phyloP scores from a whole-genome alignment of 2,888 invertebrate genomes.

The Silvanus unidentatus region DNA sequence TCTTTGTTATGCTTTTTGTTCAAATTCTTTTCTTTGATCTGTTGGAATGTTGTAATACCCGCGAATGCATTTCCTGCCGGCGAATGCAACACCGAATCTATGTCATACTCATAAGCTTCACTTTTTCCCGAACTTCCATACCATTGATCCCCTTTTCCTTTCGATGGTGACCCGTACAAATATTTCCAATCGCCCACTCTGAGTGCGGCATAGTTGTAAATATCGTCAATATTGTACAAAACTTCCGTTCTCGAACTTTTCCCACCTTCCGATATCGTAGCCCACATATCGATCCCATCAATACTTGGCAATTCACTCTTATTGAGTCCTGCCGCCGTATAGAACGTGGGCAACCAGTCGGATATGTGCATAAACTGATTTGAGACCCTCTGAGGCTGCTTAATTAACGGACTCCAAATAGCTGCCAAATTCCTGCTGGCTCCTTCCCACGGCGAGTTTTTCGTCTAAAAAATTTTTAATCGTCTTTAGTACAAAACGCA shows the following conservation, averaged over 20 bases:
- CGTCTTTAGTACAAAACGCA: background rate
- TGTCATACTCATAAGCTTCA: slow-evolving; percentile 41
- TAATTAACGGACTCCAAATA: slow-evolving; percentile 59
- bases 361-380: slow-evolving; percentile 59
- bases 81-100: slow-evolving; percentile 45
- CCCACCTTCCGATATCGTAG: slow-evolving; percentile 46
- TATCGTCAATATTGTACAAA: slow-evolving; percentile 54
- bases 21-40: slow-evolving; percentile 42
- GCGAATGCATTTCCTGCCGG: slow-evolving; percentile 47
- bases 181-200: slow-evolving; percentile 61
- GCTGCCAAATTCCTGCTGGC: slow-evolving; percentile 59
- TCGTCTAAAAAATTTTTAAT: slow-evolving; percentile 49
- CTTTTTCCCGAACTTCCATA: slow-evolving; percentile 45
- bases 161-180: slow-evolving; percentile 51
- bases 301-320: slow-evolving; percentile 50
- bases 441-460: slow-evolving; percentile 67
- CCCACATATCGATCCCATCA: slow-evolving; percentile 53
- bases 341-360: slow-evolving; percentile 67
- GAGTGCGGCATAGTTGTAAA: slow-evolving; percentile 52
- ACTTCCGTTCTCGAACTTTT: slow-evolving; percentile 52
- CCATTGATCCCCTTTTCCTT: slow-evolving; percentile 43
- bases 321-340: slow-evolving; percentile 54
- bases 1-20: slow-evolving; percentile 15
- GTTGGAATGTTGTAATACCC: slow-evolving; percentile 46
- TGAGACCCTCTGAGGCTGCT: slow-evolving; percentile 52